Percentiles rank a stretch among this genome's conserved stretches.
Conservation (phyloP, 2,797 vertebrate species). For the Fringilla coelebs region DNA sequence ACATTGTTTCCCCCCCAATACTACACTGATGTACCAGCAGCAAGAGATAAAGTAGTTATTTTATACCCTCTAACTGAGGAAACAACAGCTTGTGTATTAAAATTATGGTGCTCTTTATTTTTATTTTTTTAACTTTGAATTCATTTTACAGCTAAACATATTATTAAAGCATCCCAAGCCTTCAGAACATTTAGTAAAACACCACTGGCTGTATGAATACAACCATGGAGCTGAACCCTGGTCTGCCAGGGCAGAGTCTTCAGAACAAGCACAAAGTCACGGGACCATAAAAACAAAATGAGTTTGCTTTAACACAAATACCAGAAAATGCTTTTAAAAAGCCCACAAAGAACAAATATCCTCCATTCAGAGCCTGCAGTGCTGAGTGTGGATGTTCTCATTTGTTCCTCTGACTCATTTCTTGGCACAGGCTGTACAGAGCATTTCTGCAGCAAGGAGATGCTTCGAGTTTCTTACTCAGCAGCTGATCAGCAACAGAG, state of each 20-base stretch:
- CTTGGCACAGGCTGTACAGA: background rate
- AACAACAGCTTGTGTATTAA: background rate
- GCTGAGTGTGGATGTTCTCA: slow-evolving; percentile 50
- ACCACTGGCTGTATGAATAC: background rate
- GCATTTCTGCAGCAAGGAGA: background rate
- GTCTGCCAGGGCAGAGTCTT: background rate
- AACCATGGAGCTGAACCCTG: background rate
- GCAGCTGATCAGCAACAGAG: background rate
- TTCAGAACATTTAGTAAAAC: background rate
- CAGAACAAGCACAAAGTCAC: background rate
- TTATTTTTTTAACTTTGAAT: background rate
- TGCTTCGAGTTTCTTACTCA: slow-evolving; percentile 21
- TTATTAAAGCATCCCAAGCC: background rate
- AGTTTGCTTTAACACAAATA: background rate
- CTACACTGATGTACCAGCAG: background rate
- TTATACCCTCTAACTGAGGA: background rate
- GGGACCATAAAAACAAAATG: background rate
- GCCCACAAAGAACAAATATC: background rate
- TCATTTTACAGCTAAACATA: background rate
- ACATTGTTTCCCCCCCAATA: rapidly evolving
- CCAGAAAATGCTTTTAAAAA: background rate
- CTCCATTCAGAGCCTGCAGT: background rate
- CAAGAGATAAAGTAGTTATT: background rate
- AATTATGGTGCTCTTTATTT: rapidly evolving
- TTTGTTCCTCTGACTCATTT: slow-evolving; percentile 60